A percentile compares a stretch with the other conserved stretches of the same genome.
phyloP scores from a whole-genome alignment of 1,140 invertebrate genomes.

The Orchesella cincta region DNA sequence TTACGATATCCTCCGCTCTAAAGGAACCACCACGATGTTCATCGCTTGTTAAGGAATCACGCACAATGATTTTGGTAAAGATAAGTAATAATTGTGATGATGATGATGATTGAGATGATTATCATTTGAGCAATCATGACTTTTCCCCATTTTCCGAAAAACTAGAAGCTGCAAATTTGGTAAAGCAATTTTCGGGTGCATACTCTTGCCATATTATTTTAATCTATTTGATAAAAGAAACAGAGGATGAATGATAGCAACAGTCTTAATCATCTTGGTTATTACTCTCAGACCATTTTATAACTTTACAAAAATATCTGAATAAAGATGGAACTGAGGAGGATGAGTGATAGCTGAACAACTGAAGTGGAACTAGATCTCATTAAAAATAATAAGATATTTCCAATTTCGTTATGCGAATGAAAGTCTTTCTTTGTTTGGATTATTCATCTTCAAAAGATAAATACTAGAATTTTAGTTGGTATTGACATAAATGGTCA shows the following conservation, averaged over 20 bases:
- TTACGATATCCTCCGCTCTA: neutral
- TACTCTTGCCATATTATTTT: neutral
- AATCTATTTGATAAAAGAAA: neutral
- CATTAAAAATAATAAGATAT: constrained; percentile 15
- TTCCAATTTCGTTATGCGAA: neutral
- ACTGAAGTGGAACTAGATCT: neutral
- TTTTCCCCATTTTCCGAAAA: neutral
- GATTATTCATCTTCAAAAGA: neutral
- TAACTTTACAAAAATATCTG: neutral
- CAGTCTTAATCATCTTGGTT: neutral
- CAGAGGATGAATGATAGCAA: neutral
- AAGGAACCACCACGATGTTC: neutral
- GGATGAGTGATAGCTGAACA: neutral
- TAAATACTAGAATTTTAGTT: no score
- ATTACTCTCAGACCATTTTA: neutral
- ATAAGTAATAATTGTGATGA: neutral
- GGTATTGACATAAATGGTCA: neutral
- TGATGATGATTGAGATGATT: constrained; percentile 10
- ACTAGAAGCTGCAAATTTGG: neutral
- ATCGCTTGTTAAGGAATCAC: constrained; percentile 14
- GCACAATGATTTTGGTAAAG: constrained; percentile 2
- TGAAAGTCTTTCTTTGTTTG: neutral
- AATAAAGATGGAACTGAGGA: neutral
- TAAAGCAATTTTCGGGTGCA: neutral
- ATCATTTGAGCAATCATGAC: neutral